Base-by-base conservation (phyloP, 2,113 vertebrate genomes). In the Microcebus murinus region DNA sequence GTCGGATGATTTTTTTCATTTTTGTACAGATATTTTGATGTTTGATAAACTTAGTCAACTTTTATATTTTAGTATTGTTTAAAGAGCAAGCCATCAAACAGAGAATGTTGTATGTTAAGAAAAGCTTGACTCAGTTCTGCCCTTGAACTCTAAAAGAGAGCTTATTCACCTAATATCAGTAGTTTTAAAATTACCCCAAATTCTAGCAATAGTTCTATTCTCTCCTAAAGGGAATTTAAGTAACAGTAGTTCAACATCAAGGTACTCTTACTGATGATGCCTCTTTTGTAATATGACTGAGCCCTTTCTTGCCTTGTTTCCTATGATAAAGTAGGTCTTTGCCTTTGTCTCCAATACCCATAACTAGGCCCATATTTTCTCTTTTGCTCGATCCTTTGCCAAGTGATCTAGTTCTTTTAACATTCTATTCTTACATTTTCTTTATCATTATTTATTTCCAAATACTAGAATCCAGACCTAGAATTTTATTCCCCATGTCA, bases 61-160 rank as follows among this genome's bases (percentile, higher is more conserved):
- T 89, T 92, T 70, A 23, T 77, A 77, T 71, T 90, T 90, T 77
- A 90, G 23, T 29, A 77, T 73, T 77, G 13, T 82, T 89, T 90
- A n/a, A 10, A 55, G 31, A 91, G 8, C 17, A 90, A 61, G 29
- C 0, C 34, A 65, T 55, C 45, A 90, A 63, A 87, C 8, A 65
- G 21, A 11, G 17, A 21, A 67, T 8, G 8, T 80, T 55, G 5
- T 39, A 63, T 74, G 25, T 82, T 90, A 61, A 91, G 10, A 80
- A 20, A 92, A 77, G 11, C 42, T 63, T 89, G 14, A 80, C 6
- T 71, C 29, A 83, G 0, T 65, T 96, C 4, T 90, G 12, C 25
- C 17, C 14, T 73, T 86, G 18, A 92, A 90, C 2, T 86, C 25
- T 34, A 68, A 90, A 94, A 67, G 2, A 91, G 31, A 71, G 14